Conservation (phyloP, 2,113 vertebrate genomes). For the Balaeniceps rex region DNA sequence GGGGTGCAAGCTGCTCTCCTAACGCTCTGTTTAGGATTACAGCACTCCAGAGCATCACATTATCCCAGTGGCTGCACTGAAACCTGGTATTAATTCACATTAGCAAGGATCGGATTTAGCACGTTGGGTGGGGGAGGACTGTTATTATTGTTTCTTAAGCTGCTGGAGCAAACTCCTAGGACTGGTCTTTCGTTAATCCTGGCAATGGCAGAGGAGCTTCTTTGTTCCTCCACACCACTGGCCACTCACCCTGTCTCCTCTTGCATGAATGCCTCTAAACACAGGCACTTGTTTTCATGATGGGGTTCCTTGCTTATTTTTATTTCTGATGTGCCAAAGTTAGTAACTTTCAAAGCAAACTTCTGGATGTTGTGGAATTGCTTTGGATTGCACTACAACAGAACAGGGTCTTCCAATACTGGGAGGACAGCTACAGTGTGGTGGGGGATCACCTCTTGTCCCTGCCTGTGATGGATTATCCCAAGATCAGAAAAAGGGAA, state of each 20-base stretch:
- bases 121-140: background rate
- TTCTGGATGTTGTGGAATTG: background rate
- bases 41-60: background rate
- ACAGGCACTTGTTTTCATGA: background rate
- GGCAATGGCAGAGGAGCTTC: background rate
- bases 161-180: constrained; percentile 13
- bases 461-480: background rate
- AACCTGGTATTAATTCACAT: constrained; percentile 42
- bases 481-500: background rate
- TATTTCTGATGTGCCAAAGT: background rate
- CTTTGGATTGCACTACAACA: background rate
- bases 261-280: background rate
- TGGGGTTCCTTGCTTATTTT: background rate
- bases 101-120: constrained; percentile 9
- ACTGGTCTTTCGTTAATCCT: constrained; percentile 13
- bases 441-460: background rate
- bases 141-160: constrained; percentile 35
- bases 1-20: background rate
- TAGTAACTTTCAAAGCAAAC: background rate
- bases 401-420: background rate
- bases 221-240: background rate
- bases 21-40: constrained; percentile 47
- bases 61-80: background rate
- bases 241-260: background rate
- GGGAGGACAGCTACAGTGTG: background rate